Percentiles rank a stretch among this genome's conserved stretches.
Conservation (phyloP, 2,888 invertebrate species). For the Agonopterix subpropinquella region DNA sequence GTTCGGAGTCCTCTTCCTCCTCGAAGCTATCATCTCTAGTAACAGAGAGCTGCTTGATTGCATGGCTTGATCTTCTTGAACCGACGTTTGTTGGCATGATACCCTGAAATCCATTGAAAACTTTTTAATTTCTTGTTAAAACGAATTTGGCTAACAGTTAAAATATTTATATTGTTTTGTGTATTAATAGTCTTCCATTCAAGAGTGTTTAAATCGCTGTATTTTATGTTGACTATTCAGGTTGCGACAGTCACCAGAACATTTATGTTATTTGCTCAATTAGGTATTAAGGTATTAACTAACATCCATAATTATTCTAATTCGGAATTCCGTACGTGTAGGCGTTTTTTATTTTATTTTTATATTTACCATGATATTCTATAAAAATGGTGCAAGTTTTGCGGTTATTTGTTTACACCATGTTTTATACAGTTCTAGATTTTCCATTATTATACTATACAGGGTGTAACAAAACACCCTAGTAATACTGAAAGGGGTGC, state of each 20-base stretch:
- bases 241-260: too few relatives aligned
- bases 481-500: too few relatives aligned
- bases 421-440: neutral
- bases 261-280: too few relatives aligned
- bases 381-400: too few relatives aligned
- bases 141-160: neutral
- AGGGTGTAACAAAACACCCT: too few relatives aligned
- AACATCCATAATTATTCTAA: too few relatives aligned
- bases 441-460: neutral
- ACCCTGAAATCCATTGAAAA: conserved; percentile 44
- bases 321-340: too few relatives aligned
- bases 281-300: too few relatives aligned
- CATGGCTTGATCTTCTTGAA: conserved; percentile 70
- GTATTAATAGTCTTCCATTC: neutral
- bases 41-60: conserved; percentile 64
- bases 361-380: too few relatives aligned
- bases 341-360: too few relatives aligned
- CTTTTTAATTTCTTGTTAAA: neutral
- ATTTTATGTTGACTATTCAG: too few relatives aligned
- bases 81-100: conserved; percentile 61
- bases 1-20: conserved; percentile 71
- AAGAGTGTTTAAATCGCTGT: neutral
- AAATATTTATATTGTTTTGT: neutral
- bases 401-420: too few relatives aligned
- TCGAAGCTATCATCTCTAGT: conserved; percentile 73